Evolutionary conservation across 2,888 invertebrate genomes (phyloP).

Genomic region (Vesta saturnalis): DNA sequence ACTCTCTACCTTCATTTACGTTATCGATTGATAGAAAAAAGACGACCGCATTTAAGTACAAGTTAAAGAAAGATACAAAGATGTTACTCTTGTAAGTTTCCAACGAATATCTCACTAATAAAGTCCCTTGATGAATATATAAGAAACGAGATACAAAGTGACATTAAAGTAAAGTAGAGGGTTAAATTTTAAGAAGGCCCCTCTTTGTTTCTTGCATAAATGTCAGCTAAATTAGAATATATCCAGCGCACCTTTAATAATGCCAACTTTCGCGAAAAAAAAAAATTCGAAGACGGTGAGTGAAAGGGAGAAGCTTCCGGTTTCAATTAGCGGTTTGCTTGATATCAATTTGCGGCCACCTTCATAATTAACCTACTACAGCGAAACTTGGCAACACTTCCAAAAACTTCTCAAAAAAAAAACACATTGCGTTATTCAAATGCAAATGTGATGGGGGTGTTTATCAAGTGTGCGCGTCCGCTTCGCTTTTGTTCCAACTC

Average conservation of each 20-base stretch:
- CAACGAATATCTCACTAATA: constrained; percentile 54
- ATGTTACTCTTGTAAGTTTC: constrained; percentile 32
- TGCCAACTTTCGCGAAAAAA: not conserved
- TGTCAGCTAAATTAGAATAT: constrained; percentile 26
- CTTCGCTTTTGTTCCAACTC: constrained; percentile 60
- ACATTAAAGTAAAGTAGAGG: constrained; percentile 59
- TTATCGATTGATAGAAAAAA: constrained; percentile 30
- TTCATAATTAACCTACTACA: constrained; percentile 50
- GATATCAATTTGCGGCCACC: constrained; percentile 54
- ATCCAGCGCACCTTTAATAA: not conserved
- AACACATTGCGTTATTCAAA: constrained; percentile 59
- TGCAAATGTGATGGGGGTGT: constrained; percentile 61
- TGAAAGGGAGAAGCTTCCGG: constrained; percentile 47
- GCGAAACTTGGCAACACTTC: constrained; percentile 20
- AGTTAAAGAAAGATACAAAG: constrained; percentile 26
- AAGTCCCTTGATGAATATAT: constrained; percentile 62
- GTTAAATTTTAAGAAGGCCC: constrained; percentile 59
- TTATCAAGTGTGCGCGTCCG: constrained; percentile 59
- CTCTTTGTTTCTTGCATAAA: constrained; percentile 50
- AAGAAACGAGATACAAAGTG: constrained; percentile 61
- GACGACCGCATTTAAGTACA: constrained; percentile 21
- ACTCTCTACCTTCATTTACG: constrained; percentile 31
- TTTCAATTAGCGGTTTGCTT: constrained; percentile 52
- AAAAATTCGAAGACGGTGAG: too few relatives aligned
- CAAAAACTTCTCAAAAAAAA: constrained; percentile 45